Evolutionary conservation across 2,797 vertebrate species (phyloP).

Genomic region (Sebastes miniatus): DNA sequence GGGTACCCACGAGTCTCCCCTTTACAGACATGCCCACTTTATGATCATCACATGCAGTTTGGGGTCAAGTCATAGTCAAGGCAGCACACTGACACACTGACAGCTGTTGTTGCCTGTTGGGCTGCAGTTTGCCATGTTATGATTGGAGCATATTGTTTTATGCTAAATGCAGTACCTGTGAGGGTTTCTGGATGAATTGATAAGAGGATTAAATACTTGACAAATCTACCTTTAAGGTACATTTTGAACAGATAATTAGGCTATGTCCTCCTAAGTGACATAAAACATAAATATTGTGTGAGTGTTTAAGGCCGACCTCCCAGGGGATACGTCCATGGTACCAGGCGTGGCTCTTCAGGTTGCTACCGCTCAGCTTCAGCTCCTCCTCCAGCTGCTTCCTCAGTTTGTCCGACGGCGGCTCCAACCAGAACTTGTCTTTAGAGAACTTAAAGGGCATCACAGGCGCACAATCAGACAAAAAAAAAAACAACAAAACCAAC

Average conservation of each 20-base stretch:
- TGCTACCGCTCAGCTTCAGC: conserved; percentile 87
- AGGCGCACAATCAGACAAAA: not conserved
- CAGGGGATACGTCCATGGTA: conserved; percentile 91
- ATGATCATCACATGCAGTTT: too few species aligned
- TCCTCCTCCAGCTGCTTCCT: conserved; percentile 93
- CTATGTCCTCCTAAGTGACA: not conserved
- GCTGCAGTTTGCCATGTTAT: too few species aligned
- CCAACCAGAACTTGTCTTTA: conserved; percentile 91
- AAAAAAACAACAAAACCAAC: not conserved
- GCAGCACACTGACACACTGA: too few species aligned
- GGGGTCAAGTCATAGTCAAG: too few species aligned
- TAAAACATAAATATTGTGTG: not conserved
- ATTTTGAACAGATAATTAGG: not conserved
- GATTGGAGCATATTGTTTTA: too few species aligned
- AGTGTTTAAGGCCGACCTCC: conserved; percentile 79
- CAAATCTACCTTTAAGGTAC: too few species aligned
- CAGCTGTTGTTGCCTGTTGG: too few species aligned
- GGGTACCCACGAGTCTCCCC: too few species aligned
- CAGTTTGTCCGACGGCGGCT: conserved; percentile 86
- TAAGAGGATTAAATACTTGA: too few species aligned
- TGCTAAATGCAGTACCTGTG: too few species aligned
- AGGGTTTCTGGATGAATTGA: too few species aligned
- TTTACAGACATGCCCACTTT: too few species aligned
- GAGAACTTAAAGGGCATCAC: conserved; percentile 86
- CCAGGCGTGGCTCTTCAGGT: conserved; percentile 93